Evolutionary conservation across 2,113 vertebrate species (phyloP).

Genomic region (Pseudorhombus dupliciocellatus): DNA sequence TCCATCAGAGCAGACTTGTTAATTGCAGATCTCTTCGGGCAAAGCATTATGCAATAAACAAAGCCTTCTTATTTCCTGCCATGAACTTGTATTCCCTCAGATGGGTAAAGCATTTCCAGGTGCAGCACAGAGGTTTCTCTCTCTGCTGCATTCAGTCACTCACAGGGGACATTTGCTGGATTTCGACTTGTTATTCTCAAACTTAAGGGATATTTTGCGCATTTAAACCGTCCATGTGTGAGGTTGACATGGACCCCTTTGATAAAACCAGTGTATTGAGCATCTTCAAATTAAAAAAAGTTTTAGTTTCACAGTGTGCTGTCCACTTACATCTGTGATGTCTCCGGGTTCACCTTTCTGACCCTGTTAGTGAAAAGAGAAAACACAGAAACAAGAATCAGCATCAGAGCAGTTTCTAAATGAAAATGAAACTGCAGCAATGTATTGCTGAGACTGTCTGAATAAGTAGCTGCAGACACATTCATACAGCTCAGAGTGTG

Average conservation of each 20-base stretch:
- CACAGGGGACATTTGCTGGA: not conserved
- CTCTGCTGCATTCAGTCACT: not conserved
- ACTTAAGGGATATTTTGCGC: not conserved
- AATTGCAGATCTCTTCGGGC: conserved; percentile 59
- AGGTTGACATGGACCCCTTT: not conserved
- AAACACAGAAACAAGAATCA: conserved; percentile 36
- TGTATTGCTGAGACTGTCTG: not conserved
- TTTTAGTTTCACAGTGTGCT: not conserved
- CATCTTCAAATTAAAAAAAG: not conserved
- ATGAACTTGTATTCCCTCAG: conserved; percentile 34
- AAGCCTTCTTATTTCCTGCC: conserved; percentile 65
- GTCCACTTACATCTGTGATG: conserved; percentile 87
- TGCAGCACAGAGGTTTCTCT: conserved; percentile 46
- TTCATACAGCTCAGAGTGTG: not conserved
- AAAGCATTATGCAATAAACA: conserved; percentile 70
- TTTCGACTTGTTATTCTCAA: not conserved
- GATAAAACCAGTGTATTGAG: not conserved
- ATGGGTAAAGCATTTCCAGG: conserved; percentile 73
- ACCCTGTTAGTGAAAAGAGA: conserved; percentile 77
- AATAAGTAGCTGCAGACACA: not conserved
- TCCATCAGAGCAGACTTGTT: conserved; percentile 48
- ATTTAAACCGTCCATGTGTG: not conserved
- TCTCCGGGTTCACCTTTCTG: conserved; percentile 94
- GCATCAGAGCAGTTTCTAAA: not conserved
- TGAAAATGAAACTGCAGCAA: not conserved